Conservation (phyloP, 2,797 vertebrate species). For the Lacerta bilineata region DNA sequence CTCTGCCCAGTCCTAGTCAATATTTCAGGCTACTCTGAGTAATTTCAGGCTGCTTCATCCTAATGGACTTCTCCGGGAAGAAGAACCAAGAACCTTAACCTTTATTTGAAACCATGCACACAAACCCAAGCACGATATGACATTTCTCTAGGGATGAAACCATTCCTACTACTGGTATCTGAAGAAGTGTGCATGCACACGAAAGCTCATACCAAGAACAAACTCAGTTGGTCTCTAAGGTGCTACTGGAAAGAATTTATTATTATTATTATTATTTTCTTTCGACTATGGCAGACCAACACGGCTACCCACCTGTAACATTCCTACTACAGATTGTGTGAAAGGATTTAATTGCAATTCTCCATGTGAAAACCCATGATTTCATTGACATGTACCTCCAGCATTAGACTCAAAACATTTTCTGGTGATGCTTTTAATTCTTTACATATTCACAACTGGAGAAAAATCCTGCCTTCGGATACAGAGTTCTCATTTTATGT, state of each 20-base stretch:
- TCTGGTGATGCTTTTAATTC: slow-evolving; percentile 3
- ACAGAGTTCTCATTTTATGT: slow-evolving; percentile 6
- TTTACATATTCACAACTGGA: not conserved
- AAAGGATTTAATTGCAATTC: slow-evolving; percentile 8
- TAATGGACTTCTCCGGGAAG: not conserved
- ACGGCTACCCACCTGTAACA: too few relatives aligned
- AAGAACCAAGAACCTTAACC: not conserved
- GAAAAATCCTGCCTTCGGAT: slow-evolving; percentile 17
- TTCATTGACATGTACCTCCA: not conserved
- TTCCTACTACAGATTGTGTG: not conserved
- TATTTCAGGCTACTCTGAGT: too few relatives aligned
- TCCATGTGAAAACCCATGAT: not conserved
- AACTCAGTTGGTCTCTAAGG: too few relatives aligned
- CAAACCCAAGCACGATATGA: not conserved
- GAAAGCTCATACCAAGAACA: too few relatives aligned
- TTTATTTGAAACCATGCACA: not conserved
- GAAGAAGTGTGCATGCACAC: too few relatives aligned
- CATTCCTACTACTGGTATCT: too few relatives aligned
- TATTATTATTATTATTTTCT: too few relatives aligned
- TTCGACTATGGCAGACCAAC: too few relatives aligned
- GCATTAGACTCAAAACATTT: not conserved
- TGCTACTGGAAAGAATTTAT: too few relatives aligned
- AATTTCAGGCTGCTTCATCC: not conserved
- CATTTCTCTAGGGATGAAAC: not conserved
- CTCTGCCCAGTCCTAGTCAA: too few relatives aligned